Evolutionary conservation across 2,797 vertebrate species (phyloP).

Genomic region (Lagothrix lagotricha): DNA sequence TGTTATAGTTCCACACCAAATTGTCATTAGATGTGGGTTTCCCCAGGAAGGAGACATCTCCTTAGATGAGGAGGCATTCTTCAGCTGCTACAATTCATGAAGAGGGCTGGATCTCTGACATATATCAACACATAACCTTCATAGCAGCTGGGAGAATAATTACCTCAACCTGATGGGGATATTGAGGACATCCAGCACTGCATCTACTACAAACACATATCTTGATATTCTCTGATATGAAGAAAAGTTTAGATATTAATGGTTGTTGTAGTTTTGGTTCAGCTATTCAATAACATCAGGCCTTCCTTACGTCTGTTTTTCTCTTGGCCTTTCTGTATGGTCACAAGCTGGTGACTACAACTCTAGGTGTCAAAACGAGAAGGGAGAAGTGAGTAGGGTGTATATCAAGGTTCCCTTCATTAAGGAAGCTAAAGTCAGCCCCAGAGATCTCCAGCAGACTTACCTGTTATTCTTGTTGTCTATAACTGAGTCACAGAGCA

Average conservation of each 20-base stretch:
- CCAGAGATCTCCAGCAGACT: background rate
- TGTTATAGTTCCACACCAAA: background rate
- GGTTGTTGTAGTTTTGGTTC: background rate
- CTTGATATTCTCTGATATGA: background rate
- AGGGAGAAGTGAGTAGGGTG: background rate
- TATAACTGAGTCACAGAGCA: background rate
- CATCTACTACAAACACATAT: background rate
- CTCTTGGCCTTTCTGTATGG: background rate
- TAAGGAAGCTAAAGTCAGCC: background rate
- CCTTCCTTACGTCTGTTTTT: background rate
- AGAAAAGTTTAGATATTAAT: background rate
- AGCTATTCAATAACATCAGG: background rate
- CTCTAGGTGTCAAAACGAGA: background rate
- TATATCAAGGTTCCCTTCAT: background rate
- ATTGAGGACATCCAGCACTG: background rate
- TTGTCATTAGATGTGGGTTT: background rate
- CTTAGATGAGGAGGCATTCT: background rate
- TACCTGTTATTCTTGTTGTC: background rate
- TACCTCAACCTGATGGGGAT: background rate
- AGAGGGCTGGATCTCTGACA: background rate
- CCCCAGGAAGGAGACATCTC: fast-evolving
- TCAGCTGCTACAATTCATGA: background rate
- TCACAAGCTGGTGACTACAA: background rate
- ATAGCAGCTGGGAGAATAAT: background rate
- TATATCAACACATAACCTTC: background rate